Percentiles rank a stretch among this genome's conserved stretches.
phyloP scores from a whole-genome alignment of 2,888 invertebrate genomes.

The Lasioglossum figueresi region DNA sequence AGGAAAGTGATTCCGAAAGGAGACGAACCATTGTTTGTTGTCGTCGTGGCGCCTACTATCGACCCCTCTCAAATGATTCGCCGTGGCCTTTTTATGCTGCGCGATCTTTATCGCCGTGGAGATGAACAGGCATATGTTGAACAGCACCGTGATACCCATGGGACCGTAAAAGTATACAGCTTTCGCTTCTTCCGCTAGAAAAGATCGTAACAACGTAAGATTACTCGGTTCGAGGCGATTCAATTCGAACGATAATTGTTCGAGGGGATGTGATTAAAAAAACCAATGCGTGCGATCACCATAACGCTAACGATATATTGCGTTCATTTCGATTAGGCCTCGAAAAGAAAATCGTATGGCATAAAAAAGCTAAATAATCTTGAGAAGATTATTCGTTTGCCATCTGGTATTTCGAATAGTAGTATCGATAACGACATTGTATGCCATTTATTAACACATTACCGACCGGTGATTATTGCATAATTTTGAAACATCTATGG shows the following conservation, averaged over 20 bases:
- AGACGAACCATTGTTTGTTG: slow-evolving; percentile 86
- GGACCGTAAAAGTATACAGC: slow-evolving; percentile 90
- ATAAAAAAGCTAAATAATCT: no score
- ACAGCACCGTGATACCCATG: slow-evolving; percentile 87
- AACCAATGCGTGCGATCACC: no score
- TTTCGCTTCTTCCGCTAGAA: slow-evolving; percentile 85
- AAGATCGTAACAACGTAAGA: not conserved
- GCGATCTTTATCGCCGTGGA: slow-evolving; percentile 89
- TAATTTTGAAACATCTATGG: no score
- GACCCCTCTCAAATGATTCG: slow-evolving; percentile 86
- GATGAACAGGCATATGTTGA: slow-evolving; percentile 88
- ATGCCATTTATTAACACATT: no score
- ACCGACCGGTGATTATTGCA: no score
- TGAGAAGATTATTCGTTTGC: not conserved
- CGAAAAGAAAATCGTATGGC: no score
- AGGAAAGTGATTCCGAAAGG: not conserved
- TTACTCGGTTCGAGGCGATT: not conserved
- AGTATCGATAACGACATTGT: not conserved
- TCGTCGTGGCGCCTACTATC: slow-evolving; percentile 88
- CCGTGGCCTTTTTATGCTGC: slow-evolving; percentile 88
- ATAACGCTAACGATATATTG: no score
- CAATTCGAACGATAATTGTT: not conserved
- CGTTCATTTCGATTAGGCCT: no score
- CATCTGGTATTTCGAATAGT: not conserved
- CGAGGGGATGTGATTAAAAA: no score